A percentile compares a stretch with the other conserved stretches of the same genome.
Evolutionary conservation across 1,140 invertebrate genomes (phyloP).

Genomic region (Brachionus paranguensis): DNA sequence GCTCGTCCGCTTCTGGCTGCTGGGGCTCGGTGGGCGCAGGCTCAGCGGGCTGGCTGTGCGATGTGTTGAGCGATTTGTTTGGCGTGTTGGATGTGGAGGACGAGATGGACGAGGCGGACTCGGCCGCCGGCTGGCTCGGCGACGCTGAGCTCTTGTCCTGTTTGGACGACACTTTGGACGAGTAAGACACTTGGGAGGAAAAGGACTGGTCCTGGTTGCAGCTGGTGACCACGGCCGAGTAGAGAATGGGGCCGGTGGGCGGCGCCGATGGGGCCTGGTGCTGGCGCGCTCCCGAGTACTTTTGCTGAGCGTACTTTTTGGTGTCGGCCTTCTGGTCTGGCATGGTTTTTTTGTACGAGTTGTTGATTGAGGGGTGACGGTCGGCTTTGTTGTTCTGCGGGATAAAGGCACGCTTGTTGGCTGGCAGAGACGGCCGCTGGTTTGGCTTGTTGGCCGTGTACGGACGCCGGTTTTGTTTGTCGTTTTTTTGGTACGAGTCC

Average conservation of each 20-base stretch:
- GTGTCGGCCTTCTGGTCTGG: background rate
- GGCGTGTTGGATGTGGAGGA: background rate
- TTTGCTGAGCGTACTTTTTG: background rate
- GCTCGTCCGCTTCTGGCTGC: background rate
- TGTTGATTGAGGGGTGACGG: background rate
- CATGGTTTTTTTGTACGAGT: background rate
- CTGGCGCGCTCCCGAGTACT: background rate
- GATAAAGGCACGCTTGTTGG: background rate
- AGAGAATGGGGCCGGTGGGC: background rate
- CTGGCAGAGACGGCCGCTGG: background rate
- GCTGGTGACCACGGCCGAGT: background rate
- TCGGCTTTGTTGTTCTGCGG: background rate
- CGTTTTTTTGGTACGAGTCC: background rate
- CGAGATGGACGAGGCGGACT: background rate
- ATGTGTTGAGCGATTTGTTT: background rate
- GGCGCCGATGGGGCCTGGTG: background rate
- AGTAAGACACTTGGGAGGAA: background rate
- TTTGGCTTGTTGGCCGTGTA: background rate
- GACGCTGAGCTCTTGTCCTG: background rate
- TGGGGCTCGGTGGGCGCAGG: background rate
- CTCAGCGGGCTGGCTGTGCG: background rate
- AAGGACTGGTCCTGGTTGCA: background rate
- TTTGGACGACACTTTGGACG: conserved; percentile 14
- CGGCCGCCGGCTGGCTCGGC: background rate
- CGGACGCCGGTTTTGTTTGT: background rate